Base-by-base conservation (phyloP, 1,140 invertebrate genomes). In the Apis dorsata region DNA sequence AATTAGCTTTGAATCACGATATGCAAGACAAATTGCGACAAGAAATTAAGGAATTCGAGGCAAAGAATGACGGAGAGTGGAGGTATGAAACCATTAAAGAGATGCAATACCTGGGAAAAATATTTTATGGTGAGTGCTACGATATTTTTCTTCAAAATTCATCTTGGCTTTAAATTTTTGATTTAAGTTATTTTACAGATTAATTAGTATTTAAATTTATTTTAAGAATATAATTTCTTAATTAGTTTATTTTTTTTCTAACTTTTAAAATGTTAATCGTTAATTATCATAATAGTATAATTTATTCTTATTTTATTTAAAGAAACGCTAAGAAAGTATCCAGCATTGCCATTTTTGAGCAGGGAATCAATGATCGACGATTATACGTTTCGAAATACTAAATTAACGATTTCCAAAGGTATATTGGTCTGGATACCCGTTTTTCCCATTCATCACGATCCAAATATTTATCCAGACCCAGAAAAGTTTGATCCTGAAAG, bases 241-340 rank as follows among this genome's bases (percentile, higher is more conserved):
- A 44, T 44, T 44, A 44, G 34, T 44, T 44, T 44, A 44, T 44
- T 44, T 44, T 44, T 44, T 44, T 44, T 5, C 34, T 44, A 44
- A 44, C 34, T 44, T 44, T 44, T 44, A 44, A 44, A 44, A 2
- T 10, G 19, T 10, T 59, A n/a, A 11, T 59, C 24, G 24, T 44
- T 44, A 44, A 44, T 7, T 44, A 44, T 7, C 2, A 4, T 44
- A 44, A 44, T 44, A 44, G 5, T 4, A 44, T 44, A 44, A 44
- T 44, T 44, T 24, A 76, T 49, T 62, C 66, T 62, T 24, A 44
- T 65, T n/a, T 21, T 24, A 12, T 81, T 95, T 94, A 55, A 89
- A 95, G 96, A 96, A 93, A 95, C 95, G 0, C 87, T 96, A 73
- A 92, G 96, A 10, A 92, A 95, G 84, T 95, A 95, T 91, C 95